These are phyloP conservation scores for Dysidea cf. avara DNA, from an alignment of 37 sponge, comb jelly and placozoan species.

Conservation along the genomic window DNA sequence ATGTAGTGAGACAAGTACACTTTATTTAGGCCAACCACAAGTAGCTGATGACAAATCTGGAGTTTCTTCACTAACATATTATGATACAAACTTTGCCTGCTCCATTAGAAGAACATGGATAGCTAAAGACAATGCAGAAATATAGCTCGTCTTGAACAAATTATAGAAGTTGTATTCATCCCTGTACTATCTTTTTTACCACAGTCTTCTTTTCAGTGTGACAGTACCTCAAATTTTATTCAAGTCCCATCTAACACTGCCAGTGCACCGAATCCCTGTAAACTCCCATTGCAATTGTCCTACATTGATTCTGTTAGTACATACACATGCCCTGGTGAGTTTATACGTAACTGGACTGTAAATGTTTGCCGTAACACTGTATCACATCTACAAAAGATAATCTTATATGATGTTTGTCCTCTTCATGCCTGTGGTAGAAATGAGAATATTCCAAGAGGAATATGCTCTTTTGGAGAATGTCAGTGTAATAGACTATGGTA, in stretches of 20 bases:
- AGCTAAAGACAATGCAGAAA: constrained; percentile 42
- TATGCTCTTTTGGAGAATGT: no score
- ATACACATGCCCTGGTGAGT: constrained; percentile 12
- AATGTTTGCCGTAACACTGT: neutral
- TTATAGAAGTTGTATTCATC: constrained; percentile 14
- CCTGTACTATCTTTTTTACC: constrained; percentile 9
- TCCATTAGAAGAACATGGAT: constrained; percentile 24
- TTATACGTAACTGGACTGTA: constrained; percentile 32
- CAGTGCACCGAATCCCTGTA: constrained; percentile 24
- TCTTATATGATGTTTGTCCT: no score
- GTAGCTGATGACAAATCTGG: constrained; percentile 15
- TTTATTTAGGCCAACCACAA: constrained; percentile 13
- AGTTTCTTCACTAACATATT: constrained; percentile 2
- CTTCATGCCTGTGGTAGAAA: no score
- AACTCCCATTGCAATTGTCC: constrained; percentile 1
- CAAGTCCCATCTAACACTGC: constrained; percentile 18
- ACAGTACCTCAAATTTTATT: neutral
- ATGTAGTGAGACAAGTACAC: constrained; percentile 10
- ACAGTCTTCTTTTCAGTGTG: constrained; percentile 4
- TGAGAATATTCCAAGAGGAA: no score
- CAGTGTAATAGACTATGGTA: constrained; percentile 28
- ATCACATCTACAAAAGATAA: constrained; percentile 5
- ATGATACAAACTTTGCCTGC: constrained; percentile 10
- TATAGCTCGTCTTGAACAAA: constrained; percentile 5
- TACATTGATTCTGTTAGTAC: neutral